Base-by-base conservation (phyloP, 2,888 invertebrate genomes). In the Galerucella nymphaeae region DNA sequence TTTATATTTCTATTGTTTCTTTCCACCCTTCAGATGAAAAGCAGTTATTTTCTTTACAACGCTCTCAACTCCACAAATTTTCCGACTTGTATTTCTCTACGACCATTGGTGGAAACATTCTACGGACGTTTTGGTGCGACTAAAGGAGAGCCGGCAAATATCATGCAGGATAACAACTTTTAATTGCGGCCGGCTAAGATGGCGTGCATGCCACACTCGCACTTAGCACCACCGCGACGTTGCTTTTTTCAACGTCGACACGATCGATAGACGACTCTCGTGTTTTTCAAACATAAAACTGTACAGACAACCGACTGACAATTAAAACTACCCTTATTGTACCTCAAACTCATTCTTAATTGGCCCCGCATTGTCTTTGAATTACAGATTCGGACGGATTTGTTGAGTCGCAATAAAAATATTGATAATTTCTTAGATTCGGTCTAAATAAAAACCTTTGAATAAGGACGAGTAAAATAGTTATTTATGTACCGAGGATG, bases 171-270 rank as follows among this genome's bases (percentile, higher is more conserved):
- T 70, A 70, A 53, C 53, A 53, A 74, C 81, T 83, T 86, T 86
- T 86, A 86, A 86, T 86, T 86, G 86, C 86, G 85, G 86, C 84
- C 84, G 85, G 84, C 86, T 86, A 87, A 86, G 86, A 86, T 86
- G 86, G 85, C 87, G 86, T 86, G 86, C 86, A 87, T 86, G 86
- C 86, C 85, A 86, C 85, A 86, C 85, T 86, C 84, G 85, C 86
- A 87, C 87, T 86, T 86, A 86, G 86, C 86, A 84, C 86, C 85
- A 84, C 86, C 85, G 85, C 85, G 85, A 84, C 85, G 84, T 84
- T 82, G 84, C 83, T 84, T 85, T 84, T 85, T 86, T 85, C 82
- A 79, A 71, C 72, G 77, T 57, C 79, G 80, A 80, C 77, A 73
- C 83, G 84, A 85, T 85, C 85, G 84, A 86, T 84, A 83, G 81